These are phyloP conservation scores for Bombus confusus DNA, from an alignment of 1,140 invertebrate species.

Conservation along the genomic window DNA sequence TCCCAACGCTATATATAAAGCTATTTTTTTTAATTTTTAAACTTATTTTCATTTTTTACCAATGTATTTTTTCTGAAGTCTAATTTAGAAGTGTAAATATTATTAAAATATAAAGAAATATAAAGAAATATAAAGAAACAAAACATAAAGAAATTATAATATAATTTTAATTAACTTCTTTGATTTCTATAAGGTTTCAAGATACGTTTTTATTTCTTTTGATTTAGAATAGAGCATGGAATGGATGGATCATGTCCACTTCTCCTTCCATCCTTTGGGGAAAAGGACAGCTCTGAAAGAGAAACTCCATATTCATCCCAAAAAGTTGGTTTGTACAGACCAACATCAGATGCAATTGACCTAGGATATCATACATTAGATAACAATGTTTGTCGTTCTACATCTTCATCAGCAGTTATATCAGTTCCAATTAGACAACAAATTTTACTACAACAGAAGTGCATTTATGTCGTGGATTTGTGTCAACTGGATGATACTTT, in stretches of 20 bases:
- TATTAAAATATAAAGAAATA: not conserved
- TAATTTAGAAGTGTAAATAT: not conserved
- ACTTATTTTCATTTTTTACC: not conserved
- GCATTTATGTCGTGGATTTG: slow-evolving; percentile 56
- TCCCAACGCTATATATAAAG: not conserved
- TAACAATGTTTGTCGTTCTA: slow-evolving; percentile 74
- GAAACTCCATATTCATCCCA: slow-evolving; percentile 66
- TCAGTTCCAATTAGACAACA: slow-evolving; percentile 61
- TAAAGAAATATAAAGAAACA: too few species aligned
- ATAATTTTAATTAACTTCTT: not conserved
- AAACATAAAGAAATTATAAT: not conserved
- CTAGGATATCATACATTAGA: slow-evolving; percentile 79
- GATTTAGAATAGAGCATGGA: slow-evolving; percentile 77
- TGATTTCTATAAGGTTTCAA: not conserved
- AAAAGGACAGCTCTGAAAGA: slow-evolving; percentile 65
- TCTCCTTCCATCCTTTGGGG: slow-evolving; percentile 72
- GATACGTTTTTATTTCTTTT: slow-evolving; percentile 14
- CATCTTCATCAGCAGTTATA: slow-evolving; percentile 67
- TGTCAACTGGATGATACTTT: slow-evolving; percentile 82
- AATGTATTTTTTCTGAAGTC: not conserved
- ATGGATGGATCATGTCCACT: slow-evolving; percentile 78
- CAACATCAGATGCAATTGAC: slow-evolving; percentile 75
- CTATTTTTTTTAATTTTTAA: slow-evolving; percentile 16
- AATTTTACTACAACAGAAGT: slow-evolving; percentile 51
- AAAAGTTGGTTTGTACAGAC: slow-evolving; percentile 72